Base-by-base conservation (phyloP, 2,888 invertebrate genomes). In the Formica aserva region DNA sequence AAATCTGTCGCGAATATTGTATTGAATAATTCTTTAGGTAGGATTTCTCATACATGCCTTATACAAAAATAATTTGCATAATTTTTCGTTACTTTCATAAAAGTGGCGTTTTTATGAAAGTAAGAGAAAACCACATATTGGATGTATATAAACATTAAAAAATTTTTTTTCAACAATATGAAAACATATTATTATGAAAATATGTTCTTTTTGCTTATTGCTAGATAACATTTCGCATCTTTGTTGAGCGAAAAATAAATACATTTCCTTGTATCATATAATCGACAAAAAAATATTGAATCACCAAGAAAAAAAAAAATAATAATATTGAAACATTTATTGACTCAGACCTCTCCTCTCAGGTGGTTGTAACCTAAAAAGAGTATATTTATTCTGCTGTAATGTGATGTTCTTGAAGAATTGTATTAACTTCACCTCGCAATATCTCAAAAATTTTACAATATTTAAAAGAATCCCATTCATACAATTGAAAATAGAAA, bases 331-430 rank as follows among this genome's bases (percentile, higher is more conserved):
- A 35, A 71, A 84, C 60, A n/a, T 57, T 84, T 52, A 63, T 63
- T 65, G 45, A 65, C 85, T 86, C 83, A 67, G 57, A 74, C 65
- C 74, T 35, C 86, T 69, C 76, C 94, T 91, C 45, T 92, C 92
- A 45, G 94, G 94, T 26, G 92, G 78, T 29, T 91, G 92, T 45
- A 94, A 81, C 76, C 93, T 94, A 84, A 22, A 76, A 76, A 84
- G 67, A 82, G 80, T n/a, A 78, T 15, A 41, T 65, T 22, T n/a
- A 60, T 71, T 45, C 13, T 1, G n/a, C 57, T 15, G 1, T 65
- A 67, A 45, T 13, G 1, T 22, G 48, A 48, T 6, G 18, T 38
- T 41, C 0, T 13, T 72, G 5, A n/a, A 48, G n/a, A 38, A 38
- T 71, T 55, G 3, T 55, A 1, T 72, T 26, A 38, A 72, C 1